Base-by-base conservation (phyloP, 2,113 vertebrate species). In the Anser cygnoides region DNA sequence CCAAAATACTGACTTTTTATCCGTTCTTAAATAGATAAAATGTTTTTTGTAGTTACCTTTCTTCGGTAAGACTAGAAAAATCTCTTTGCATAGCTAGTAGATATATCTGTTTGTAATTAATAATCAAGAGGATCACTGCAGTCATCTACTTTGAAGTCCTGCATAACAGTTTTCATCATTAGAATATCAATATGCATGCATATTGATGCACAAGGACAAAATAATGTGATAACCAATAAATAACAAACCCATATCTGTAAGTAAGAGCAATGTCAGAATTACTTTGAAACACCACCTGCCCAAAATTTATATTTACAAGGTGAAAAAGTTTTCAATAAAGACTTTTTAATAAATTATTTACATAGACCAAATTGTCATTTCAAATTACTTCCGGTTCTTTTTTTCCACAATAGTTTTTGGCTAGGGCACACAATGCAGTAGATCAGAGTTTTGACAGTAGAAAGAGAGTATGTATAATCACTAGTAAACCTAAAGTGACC, bases 381-480 rank as follows among this genome's bases (percentile, higher is more conserved):
- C 7, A 61, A 70, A 87, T 92, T 70, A 26, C 28, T 82, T 74
- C 39, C 16, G 62, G 19, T 76, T 91, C 50, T 52, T 52, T 52
- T 44, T 84, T 87, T 49, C 46, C 68, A 59, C 72, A 43, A 4
- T 68, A 39, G 29, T 87, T 87, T 84, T 74, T 33, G 73, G 13
- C 65, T 87, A 33, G 39, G 49, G 25, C 9, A 8, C 55, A 39
- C 65, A 84, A 84, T 89, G 28, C 87, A 41, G 55, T 68, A 77
- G 85, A 63, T 84, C 65, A 92, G 68, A 35, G 31, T 87, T 90
- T 66, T 87, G 81, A 65, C 50, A 73, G 50, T 31, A 49, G 46
- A 49, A 37, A 76, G 44, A 61, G 28, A 66, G 46, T 19, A 16
- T 44, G 54, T 79, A 68, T 93, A 87, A 80, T 91, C 72, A 54